phyloP scores from a whole-genome alignment of 2,797 vertebrate species.

The Limosa lapponica region DNA sequence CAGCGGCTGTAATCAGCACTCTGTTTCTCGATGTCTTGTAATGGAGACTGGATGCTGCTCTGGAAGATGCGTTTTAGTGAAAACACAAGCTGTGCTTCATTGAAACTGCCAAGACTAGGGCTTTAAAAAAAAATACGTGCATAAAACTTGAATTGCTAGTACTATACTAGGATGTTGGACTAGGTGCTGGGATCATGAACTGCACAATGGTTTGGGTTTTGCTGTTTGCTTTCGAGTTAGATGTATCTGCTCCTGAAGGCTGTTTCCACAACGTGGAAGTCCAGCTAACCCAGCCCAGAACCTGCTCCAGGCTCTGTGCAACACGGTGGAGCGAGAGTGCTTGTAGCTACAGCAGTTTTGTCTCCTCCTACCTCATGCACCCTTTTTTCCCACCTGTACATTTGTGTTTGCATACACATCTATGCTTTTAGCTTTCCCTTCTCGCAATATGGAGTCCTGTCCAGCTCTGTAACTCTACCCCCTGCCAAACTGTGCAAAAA shows the following conservation, averaged over 20 bases:
- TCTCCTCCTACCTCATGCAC: background rate
- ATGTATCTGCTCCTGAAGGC: background rate
- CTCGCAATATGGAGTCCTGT: accelerated
- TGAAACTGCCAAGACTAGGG: background rate
- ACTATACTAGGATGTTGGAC: background rate
- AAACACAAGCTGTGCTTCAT: background rate
- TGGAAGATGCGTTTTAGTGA: background rate
- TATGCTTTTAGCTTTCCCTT: background rate
- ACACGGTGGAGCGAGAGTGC: background rate
- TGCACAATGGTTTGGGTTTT: background rate
- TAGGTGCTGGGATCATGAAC: background rate
- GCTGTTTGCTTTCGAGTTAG: background rate
- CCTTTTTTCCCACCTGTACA: background rate
- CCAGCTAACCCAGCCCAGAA: background rate
- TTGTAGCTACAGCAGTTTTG: background rate
- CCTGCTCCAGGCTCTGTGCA: background rate
- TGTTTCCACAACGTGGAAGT: background rate
- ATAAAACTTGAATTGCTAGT: background rate
- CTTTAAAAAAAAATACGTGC: background rate
- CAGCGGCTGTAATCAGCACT: background rate
- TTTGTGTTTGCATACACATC: background rate
- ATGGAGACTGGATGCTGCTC: background rate
- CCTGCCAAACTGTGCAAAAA: background rate
- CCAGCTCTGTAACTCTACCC: background rate
- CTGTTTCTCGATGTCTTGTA: background rate